Evolutionary conservation across 2,797 vertebrate species (phyloP), one percentile per base, ranked within the genome.

Genomic region (Esox masquinongy): DNA sequence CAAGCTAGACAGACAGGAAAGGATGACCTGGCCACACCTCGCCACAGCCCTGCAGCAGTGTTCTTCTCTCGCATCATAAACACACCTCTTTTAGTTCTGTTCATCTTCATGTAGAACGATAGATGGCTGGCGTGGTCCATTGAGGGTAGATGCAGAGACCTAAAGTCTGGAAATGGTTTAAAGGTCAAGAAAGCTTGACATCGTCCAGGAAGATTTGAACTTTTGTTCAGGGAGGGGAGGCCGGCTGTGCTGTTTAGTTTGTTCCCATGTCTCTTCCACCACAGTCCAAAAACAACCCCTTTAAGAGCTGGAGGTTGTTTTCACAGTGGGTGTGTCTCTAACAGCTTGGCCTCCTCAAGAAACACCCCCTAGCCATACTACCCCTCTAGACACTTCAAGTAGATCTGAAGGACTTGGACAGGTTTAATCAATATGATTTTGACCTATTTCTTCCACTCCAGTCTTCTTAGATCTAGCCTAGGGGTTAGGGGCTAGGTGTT

Each of bases 1-100:
- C 92, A 91, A 93, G 90, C 88, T 87, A 71, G 86, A 89, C 93
- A 93, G 93, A 93, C 91, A 80, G 87, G 78, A 80, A 90, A 89
- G 82, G 83, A 80, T 71, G 84, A 31, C 68, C 39, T 24, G 67
- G 29, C 5, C 29, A 19, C 64, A 24, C n/a, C 34, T n/a, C n/a
- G 75, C 86, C 82, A 82, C 69, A 83, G 86, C 86, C 86, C 84
- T 74, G 83, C 82, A 77, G 87, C 79, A 76, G 86, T 87, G 86
- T 85, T 87, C 80, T 84, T 85, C 84, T 72, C 81, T 86, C 84
- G 80, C 82, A 31, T 87, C 83, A 61, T 85, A 80, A 84, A 74
- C 74, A 53, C 70, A 22, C 73, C 76, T 79, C 68, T n/a, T 80
- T 80, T 77, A 85, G 76, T 84, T 71, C 67, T 72, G 63, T 70